Conservation (phyloP, 2,888 invertebrate species). For the Dyspetes luteomarginatus region DNA sequence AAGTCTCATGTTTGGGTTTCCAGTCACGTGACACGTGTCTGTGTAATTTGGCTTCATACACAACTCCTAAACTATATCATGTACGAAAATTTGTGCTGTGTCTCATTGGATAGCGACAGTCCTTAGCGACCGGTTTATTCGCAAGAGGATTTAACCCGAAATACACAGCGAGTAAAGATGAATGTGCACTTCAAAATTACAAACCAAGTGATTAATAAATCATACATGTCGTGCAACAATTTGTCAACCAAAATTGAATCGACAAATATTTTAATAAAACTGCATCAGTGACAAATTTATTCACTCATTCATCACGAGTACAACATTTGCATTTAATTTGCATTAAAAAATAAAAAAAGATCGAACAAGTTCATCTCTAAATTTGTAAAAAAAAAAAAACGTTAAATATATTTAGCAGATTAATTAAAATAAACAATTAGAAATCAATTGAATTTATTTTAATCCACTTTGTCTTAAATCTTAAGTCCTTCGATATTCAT, state of each 20-base stretch:
- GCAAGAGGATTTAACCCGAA: conserved; percentile 19
- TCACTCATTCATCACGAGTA: neutral
- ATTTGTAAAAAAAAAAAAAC: too few species aligned
- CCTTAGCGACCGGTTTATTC: conserved; percentile 10
- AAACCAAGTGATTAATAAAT: neutral
- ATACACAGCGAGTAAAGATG: neutral
- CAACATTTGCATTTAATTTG: neutral
- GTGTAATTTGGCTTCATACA: neutral
- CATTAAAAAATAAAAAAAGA: too few species aligned
- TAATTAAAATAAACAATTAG: too few species aligned
- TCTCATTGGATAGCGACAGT: conserved; percentile 8
- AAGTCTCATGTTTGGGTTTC: neutral
- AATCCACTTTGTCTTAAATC: neutral
- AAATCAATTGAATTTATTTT: neutral
- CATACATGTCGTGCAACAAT: neutral
- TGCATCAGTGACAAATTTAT: neutral
- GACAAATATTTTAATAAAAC: neutral
- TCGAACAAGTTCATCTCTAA: too few species aligned
- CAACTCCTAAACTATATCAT: conserved; percentile 39
- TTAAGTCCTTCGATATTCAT: neutral
- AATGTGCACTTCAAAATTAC: neutral
- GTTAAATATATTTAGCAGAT: too few species aligned
- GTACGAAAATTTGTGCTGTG: conserved; percentile 3
- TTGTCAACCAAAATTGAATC: neutral
- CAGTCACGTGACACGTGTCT: neutral